A percentile compares a stretch with the other conserved stretches of the same genome.
phyloP scores from a whole-genome alignment of 2,797 vertebrate species.

The Rallus crepitans region DNA sequence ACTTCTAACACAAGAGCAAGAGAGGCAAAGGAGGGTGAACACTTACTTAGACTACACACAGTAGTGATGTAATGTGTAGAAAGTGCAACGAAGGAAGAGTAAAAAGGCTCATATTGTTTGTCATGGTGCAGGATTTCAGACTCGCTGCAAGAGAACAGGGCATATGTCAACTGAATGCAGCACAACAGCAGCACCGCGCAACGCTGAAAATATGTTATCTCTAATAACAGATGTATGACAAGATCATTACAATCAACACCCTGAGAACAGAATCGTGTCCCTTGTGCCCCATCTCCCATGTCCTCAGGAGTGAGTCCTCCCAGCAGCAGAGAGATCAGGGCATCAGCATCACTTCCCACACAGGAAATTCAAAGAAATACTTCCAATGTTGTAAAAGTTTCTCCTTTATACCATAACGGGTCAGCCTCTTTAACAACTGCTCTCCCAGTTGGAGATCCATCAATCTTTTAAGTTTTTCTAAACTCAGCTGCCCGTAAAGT shows the following conservation, averaged over 20 bases:
- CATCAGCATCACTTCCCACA: fast-evolving
- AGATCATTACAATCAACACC: background rate
- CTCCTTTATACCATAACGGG: background rate
- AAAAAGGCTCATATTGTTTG: conserved; percentile 99
- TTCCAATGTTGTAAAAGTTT: background rate
- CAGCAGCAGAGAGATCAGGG: fast-evolving
- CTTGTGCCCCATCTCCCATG: fast-evolving
- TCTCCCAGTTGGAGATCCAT: background rate
- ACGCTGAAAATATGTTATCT: fast-evolving
- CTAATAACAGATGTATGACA: background rate
- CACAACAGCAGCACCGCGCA: background rate
- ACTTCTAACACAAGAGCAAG: background rate
- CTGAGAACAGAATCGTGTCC: background rate
- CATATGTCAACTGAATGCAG: background rate
- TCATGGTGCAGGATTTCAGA: conserved; percentile 97
- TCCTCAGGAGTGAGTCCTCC: background rate
- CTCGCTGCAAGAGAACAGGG: conserved; percentile 84
- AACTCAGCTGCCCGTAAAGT: background rate
- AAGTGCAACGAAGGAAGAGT: conserved; percentile 97
- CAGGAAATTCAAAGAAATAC: background rate
- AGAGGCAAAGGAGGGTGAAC: background rate
- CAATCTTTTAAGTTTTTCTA: background rate
- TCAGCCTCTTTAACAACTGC: background rate
- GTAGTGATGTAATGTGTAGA: conserved; percentile 99
- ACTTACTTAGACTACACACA: conserved; percentile 96